These are phyloP conservation scores for Heliconius nattereri DNA, from an alignment of 1,140 invertebrate species.

Conservation along the genomic window DNA sequence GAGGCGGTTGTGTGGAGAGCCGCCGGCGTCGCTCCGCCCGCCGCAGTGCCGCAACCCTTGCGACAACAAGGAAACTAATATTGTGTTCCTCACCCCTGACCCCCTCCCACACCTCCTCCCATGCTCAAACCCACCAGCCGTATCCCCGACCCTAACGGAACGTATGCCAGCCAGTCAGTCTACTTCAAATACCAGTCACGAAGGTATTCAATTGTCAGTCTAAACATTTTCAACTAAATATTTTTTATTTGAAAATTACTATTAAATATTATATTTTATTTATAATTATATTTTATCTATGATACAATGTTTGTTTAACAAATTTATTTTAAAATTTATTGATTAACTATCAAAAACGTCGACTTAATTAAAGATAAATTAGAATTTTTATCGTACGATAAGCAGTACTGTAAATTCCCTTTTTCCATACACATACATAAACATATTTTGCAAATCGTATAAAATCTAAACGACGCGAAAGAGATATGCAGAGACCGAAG, in stretches of 20 bases:
- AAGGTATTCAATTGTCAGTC: neutral
- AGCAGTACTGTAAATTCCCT: neutral
- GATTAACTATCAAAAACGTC: neutral
- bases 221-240: neutral
- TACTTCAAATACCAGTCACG: conserved; percentile 28
- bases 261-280: neutral
- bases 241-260: neutral
- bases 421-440: neutral
- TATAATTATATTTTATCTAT: neutral
- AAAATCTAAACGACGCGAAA: neutral
- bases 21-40: conserved; percentile 75
- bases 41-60: conserved; percentile 80
- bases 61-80: conserved; percentile 83
- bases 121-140: conserved; percentile 67
- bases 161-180: conserved; percentile 28
- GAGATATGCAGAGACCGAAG: no score
- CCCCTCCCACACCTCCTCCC: conserved; percentile 57
- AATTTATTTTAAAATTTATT: conserved; percentile 7
- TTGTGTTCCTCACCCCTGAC: conserved; percentile 77
- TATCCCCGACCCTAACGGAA: conserved; percentile 36
- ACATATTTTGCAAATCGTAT: neutral
- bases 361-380: neutral
- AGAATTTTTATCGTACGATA: neutral
- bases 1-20: conserved; percentile 73
- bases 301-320: neutral